These are phyloP conservation scores for Eremophila alpestris DNA, from an alignment of 2,797 vertebrate species.

Conservation along the genomic window DNA sequence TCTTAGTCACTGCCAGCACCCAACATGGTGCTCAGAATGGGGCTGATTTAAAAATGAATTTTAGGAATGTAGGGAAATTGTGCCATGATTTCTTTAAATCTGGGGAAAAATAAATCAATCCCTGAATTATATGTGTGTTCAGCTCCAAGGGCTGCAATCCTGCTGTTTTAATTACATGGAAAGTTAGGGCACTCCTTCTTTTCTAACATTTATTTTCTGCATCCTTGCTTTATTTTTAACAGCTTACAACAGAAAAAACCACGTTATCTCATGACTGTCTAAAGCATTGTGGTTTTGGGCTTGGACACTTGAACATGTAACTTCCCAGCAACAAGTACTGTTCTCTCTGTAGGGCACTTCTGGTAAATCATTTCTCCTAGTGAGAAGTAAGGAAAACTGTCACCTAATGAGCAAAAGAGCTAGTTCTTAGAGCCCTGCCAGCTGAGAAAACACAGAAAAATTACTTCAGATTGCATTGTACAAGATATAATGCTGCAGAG, in stretches of 20 bases:
- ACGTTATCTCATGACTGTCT: conserved; percentile 49
- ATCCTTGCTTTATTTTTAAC: conserved; percentile 61
- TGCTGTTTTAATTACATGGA: background rate
- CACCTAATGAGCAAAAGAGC: background rate
- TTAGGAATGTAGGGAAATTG: background rate
- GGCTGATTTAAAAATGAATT: background rate
- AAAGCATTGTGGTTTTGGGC: conserved; percentile 59
- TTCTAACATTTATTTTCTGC: conserved; percentile 34
- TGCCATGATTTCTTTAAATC: background rate
- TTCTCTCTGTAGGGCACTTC: conserved; percentile 41
- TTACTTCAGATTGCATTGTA: background rate
- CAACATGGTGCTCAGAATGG: background rate
- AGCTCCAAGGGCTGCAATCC: background rate
- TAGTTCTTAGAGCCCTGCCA: background rate
- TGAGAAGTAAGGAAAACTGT: conserved; percentile 36
- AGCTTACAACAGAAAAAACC: conserved; percentile 41
- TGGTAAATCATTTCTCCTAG: conserved; percentile 53
- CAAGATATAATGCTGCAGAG: background rate
- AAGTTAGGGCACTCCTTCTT: background rate
- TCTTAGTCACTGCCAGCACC: background rate
- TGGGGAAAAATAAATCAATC: background rate
- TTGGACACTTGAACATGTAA: conserved; percentile 45
- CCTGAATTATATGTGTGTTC: background rate
- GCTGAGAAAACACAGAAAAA: background rate
- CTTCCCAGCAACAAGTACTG: conserved; percentile 53